phyloP scores from a whole-genome alignment of 2,888 invertebrate genomes.

The Rhagonycha lutea region DNA sequence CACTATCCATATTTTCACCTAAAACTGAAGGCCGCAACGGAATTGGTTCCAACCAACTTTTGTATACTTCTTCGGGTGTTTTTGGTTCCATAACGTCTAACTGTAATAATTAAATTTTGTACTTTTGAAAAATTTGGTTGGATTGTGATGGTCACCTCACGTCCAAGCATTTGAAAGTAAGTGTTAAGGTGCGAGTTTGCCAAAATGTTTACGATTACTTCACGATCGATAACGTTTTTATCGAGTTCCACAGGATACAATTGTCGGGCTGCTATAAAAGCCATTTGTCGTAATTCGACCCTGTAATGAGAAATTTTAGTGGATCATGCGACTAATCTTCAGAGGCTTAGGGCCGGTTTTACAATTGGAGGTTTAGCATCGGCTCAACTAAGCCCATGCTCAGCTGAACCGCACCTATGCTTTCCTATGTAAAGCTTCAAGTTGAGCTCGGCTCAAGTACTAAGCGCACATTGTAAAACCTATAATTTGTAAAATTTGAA shows the following conservation, averaged over 20 bases:
- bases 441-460: too few species aligned
- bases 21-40: conserved; percentile 72
- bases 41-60: conserved; percentile 88
- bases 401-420: too few species aligned
- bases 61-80: conserved; percentile 98
- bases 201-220: conserved; percentile 88
- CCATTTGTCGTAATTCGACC: conserved; percentile 87
- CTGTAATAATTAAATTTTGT: conserved; percentile 51
- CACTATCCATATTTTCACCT: conserved; percentile 81
- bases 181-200: conserved; percentile 92
- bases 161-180: conserved; percentile 88
- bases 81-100: conserved; percentile 99
- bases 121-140: background rate
- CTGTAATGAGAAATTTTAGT: conserved; percentile 56
- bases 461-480: too few species aligned
- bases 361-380: too few species aligned
- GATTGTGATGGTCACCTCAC: conserved; percentile 68
- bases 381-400: too few species aligned
- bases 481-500: too few species aligned
- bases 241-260: conserved; percentile 87
- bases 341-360: background rate
- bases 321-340: background rate
- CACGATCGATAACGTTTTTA: conserved; percentile 69
- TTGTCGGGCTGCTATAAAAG: conserved; percentile 94
- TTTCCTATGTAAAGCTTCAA: too few species aligned